Evolutionary conservation across 2,888 invertebrate species (phyloP).

Genomic region (Litoditis marina): DNA sequence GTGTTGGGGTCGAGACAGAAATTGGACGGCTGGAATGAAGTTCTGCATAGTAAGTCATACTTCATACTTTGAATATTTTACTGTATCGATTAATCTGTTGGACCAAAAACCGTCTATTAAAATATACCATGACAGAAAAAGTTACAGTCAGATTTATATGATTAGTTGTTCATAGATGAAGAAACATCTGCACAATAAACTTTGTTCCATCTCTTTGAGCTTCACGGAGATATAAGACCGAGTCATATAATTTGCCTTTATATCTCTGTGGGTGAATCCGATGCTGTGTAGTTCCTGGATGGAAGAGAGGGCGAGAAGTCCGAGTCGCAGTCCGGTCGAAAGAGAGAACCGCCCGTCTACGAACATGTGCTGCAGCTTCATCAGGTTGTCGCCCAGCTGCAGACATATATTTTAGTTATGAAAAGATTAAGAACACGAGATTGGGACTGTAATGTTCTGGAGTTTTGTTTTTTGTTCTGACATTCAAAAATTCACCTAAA

Average conservation of each 20-base stretch:
- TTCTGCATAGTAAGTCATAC: no score
- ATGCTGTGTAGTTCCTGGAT: constrained; percentile 51
- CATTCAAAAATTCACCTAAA: no score
- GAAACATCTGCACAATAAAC: no score
- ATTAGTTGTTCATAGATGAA: no score
- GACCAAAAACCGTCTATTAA: no score
- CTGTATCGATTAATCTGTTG: no score
- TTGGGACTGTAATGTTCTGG: no score
- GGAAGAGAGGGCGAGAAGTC: constrained; percentile 47
- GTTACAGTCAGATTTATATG: no score
- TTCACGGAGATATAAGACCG: no score
- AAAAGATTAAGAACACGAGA: no score
- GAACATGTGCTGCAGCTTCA: constrained; percentile 50
- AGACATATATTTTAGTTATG: constrained; percentile 11
- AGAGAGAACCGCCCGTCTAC: constrained; percentile 56
- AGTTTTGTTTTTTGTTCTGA: background rate
- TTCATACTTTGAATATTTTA: no score
- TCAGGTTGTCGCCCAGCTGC: constrained; percentile 57
- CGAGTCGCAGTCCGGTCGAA: constrained; percentile 52
- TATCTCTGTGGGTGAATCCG: constrained; percentile 54
- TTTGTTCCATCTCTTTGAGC: constrained; percentile 4
- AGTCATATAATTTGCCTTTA: constrained; percentile 30
- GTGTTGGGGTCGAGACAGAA: constrained; percentile 32
- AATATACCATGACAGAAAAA: no score
- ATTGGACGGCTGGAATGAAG: constrained; percentile 52